Evolutionary conservation across 1,140 invertebrate genomes (phyloP).

Genomic region (Lamellibrachia luymesi): DNA sequence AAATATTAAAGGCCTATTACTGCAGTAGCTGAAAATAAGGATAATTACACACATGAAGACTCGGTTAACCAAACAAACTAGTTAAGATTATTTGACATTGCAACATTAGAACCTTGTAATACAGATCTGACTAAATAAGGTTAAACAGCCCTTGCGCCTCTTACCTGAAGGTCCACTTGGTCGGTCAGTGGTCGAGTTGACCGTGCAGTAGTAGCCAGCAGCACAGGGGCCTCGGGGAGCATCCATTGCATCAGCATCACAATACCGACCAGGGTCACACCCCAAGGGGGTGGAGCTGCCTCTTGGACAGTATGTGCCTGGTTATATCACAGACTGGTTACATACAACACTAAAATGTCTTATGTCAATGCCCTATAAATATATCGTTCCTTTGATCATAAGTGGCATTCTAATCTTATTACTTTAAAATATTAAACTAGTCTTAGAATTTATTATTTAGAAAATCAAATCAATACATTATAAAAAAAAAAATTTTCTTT

Average conservation of each 20-base stretch:
- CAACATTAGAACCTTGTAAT: too few species aligned
- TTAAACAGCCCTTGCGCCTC: not conserved
- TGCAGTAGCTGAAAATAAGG: too few species aligned
- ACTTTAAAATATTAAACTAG: not conserved
- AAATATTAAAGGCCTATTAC: too few species aligned
- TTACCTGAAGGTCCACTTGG: constrained; percentile 46
- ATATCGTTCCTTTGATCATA: not conserved
- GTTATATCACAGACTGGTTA: not conserved
- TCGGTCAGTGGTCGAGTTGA: constrained; percentile 36
- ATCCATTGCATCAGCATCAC: constrained; percentile 39
- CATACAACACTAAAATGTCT: not conserved
- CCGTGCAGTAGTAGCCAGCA: constrained; percentile 45
- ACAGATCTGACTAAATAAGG: too few species aligned
- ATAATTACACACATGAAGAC: too few species aligned
- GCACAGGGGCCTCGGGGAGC: constrained; percentile 39
- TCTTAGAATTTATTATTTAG: not conserved
- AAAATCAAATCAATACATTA: not conserved
- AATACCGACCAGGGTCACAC: constrained; percentile 46
- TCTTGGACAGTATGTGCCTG: constrained; percentile 42
- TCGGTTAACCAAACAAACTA: too few species aligned
- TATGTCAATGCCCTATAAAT: not conserved
- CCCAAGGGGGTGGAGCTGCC: constrained; percentile 38
- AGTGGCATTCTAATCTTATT: not conserved
- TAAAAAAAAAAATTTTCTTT: too few species aligned
- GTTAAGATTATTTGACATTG: too few species aligned